These are phyloP conservation scores for Sebastes minor DNA, from an alignment of 2,797 vertebrate species.

Conservation along the genomic window DNA sequence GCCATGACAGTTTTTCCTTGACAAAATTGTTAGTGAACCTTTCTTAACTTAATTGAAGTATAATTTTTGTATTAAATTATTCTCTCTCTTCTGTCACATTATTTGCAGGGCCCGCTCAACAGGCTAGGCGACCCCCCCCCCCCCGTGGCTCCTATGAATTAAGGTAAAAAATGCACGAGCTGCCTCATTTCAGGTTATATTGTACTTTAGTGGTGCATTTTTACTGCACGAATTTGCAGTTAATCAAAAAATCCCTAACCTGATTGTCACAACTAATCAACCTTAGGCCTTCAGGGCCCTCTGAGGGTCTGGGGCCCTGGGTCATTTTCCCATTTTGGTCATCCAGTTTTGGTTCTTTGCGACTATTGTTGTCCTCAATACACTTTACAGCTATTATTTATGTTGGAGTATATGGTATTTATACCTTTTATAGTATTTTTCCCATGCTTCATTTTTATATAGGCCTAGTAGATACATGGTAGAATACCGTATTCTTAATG, in stretches of 20 bases:
- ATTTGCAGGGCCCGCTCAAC: neutral
- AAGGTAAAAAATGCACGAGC: neutral
- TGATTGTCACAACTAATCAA: neutral
- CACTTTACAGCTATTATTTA: neutral
- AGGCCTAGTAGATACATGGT: neutral
- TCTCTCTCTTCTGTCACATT: neutral
- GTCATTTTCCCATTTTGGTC: neutral
- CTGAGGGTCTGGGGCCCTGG: neutral
- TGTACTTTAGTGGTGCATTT: neutral
- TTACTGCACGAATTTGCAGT: neutral
- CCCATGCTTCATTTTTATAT: too few relatives aligned
- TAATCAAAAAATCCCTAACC: neutral
- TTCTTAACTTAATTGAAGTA: too few relatives aligned
- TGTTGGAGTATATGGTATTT: neutral
- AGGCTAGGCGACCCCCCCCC: neutral
- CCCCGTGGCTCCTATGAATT: neutral
- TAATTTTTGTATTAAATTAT: neutral
- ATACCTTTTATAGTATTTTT: neutral
- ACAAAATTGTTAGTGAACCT: too few relatives aligned
- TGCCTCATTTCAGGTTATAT: neutral
- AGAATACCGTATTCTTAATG: neutral
- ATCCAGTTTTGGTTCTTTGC: neutral
- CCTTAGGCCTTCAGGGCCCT: neutral
- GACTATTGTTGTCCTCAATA: neutral
- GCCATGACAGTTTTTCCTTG: too few relatives aligned